A percentile compares a stretch with the other conserved stretches of the same genome.
phyloP scores from a whole-genome alignment of 1,140 invertebrate genomes.

The Neodiprion pinetum region DNA sequence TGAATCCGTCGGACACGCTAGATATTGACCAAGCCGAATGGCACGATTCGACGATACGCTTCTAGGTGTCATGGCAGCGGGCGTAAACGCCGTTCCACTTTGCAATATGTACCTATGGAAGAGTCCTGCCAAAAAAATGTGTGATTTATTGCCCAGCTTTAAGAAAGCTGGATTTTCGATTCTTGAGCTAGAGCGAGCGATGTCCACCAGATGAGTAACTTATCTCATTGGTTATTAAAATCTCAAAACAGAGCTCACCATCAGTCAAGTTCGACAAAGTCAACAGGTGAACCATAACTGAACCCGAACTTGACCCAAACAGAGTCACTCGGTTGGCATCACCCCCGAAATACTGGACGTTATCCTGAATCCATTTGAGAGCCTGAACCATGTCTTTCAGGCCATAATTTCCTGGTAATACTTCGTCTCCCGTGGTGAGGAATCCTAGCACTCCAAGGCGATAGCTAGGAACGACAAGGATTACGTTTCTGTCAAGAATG shows the following conservation, averaged over 20 bases:
- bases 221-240: not conserved
- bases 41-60: not conserved
- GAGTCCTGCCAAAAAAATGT: not conserved
- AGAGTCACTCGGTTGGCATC: slow-evolving; percentile 56
- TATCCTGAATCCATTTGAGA: slow-evolving; percentile 55
- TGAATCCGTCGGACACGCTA: not conserved
- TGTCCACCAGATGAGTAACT: not conserved
- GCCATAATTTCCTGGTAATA: slow-evolving; percentile 42
- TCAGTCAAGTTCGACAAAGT: slow-evolving; percentile 40
- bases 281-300: slow-evolving; percentile 41
- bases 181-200: not conserved
- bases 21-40: not conserved
- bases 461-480: not conserved
- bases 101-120: not conserved
- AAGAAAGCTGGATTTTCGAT: not conserved
- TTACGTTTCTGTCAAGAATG: not conserved
- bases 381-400: slow-evolving; percentile 55
- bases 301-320: slow-evolving; percentile 55
- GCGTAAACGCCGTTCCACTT: not conserved
- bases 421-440: not conserved
- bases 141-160: not conserved
- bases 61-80: not conserved
- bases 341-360: slow-evolving; percentile 59
- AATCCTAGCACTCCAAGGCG: not conserved
- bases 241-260: slow-evolving; percentile 23